Conservation (phyloP, 1,140 invertebrate genomes). For the Spodoptera litura region DNA sequence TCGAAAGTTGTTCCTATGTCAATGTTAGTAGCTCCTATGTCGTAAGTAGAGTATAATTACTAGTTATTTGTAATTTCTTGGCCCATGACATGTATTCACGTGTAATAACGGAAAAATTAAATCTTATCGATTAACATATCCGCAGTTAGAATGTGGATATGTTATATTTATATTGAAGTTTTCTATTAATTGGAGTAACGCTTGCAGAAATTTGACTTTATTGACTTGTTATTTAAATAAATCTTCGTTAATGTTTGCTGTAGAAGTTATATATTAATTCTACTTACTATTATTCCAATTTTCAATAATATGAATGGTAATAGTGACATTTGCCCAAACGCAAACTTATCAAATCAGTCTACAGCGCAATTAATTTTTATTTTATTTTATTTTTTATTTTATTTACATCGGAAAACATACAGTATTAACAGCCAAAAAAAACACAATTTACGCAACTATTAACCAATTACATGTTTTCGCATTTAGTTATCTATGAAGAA, state of each 20-base stretch:
- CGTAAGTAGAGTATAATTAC: neutral
- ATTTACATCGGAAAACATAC: too few species aligned
- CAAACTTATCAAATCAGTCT: too few species aligned
- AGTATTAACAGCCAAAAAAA: too few species aligned
- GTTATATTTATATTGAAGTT: neutral
- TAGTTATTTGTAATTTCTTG: slow-evolving; percentile 1
- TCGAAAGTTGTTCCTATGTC: neutral
- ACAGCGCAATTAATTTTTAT: too few species aligned
- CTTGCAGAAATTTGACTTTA: neutral
- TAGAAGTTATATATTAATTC: neutral
- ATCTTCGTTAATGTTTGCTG: neutral
- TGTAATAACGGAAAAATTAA: slow-evolving; percentile 25
- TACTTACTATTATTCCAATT: too few species aligned
- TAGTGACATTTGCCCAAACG: too few species aligned
- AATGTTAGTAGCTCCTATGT: neutral
- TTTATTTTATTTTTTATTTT: too few species aligned
- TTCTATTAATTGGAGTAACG: neutral
- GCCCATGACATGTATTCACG: neutral
- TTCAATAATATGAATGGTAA: too few species aligned
- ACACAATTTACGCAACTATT: too few species aligned
- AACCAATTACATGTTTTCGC: too few species aligned
- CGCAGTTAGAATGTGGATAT: neutral
- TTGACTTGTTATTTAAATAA: neutral
- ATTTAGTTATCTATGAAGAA: too few species aligned
- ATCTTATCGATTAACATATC: neutral